phyloP scores from a whole-genome alignment of 2,888 invertebrate species.

The Lissocephala sabroskyi region DNA sequence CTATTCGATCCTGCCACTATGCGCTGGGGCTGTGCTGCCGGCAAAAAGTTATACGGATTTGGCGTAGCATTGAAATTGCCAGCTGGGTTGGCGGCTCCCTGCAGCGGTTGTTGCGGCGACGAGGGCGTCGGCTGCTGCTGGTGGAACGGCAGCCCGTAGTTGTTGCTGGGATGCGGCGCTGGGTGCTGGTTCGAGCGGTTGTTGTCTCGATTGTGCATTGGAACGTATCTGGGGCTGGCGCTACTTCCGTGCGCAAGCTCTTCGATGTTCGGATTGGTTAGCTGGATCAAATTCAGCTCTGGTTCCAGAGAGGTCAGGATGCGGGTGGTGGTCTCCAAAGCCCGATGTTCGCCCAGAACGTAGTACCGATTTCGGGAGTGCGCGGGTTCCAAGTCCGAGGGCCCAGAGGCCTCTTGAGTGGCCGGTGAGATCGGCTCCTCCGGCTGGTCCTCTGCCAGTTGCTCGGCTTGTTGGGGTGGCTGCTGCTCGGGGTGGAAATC shows the following conservation, averaged over 20 bases:
- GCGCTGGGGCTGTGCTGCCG: conserved; percentile 14
- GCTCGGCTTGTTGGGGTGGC: background rate
- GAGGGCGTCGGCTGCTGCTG: too few relatives aligned
- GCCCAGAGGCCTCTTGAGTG: too few relatives aligned
- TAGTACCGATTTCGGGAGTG: too few relatives aligned
- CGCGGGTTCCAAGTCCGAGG: too few relatives aligned
- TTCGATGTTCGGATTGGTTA: background rate
- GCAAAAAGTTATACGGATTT: conserved; percentile 13
- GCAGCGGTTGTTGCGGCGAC: too few relatives aligned
- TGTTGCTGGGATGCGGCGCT: conserved; percentile 5
- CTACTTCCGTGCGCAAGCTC: background rate
- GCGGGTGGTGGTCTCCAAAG: too few relatives aligned
- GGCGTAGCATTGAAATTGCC: conserved; percentile 35
- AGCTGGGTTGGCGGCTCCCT: conserved; percentile 6
- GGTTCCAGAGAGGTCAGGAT: too few relatives aligned
- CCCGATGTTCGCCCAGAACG: too few relatives aligned
- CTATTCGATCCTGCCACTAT: conserved; percentile 45
- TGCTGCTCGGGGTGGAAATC: conserved; percentile 16
- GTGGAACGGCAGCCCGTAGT: background rate
- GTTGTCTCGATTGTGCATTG: conserved; percentile 20
- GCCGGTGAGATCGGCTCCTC: too few relatives aligned
- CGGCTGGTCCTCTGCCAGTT: too few relatives aligned
- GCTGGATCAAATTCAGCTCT: too few relatives aligned
- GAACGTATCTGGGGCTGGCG: background rate
- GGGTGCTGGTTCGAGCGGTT: conserved; percentile 7